These are phyloP conservation scores for Hypena proboscidalis DNA, from an alignment of 2,888 invertebrate species.

Conservation along the genomic window DNA sequence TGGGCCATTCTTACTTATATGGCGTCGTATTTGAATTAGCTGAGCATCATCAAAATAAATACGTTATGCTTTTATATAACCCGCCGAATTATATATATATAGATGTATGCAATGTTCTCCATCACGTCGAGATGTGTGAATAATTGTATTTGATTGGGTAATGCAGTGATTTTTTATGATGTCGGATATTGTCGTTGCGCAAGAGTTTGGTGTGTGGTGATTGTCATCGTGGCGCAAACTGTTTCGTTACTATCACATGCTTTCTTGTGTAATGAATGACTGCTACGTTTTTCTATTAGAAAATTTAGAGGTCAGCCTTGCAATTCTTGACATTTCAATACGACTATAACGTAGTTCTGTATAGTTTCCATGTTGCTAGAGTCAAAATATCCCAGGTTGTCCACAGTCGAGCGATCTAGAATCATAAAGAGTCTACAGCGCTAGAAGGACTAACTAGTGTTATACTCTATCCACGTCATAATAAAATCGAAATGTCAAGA, in stretches of 20 bases:
- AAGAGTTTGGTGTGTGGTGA: constrained; percentile 5
- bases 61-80: constrained; percentile 32
- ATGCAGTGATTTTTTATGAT: constrained; percentile 20
- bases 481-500: too few species aligned
- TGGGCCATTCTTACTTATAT: constrained; percentile 24
- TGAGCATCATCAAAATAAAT: constrained; percentile 16
- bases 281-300: too few species aligned
- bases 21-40: constrained; percentile 15
- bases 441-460: too few species aligned
- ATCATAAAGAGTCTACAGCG: too few species aligned
- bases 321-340: too few species aligned
- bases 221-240: not conserved
- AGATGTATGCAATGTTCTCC: constrained; percentile 9
- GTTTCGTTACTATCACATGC: not conserved
- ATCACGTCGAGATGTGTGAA: constrained; percentile 11
- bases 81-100: constrained; percentile 11
- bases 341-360: too few species aligned
- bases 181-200: constrained; percentile 9
- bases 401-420: too few species aligned
- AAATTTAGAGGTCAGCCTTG: too few species aligned
- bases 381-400: too few species aligned
- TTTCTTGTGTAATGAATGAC: constrained; percentile 5
- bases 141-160: constrained; percentile 24
- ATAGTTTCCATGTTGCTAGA: too few species aligned
- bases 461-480: too few species aligned